These are phyloP conservation scores for Myotis myotis DNA, from an alignment of 2,797 vertebrate genomes.

Conservation along the genomic window DNA sequence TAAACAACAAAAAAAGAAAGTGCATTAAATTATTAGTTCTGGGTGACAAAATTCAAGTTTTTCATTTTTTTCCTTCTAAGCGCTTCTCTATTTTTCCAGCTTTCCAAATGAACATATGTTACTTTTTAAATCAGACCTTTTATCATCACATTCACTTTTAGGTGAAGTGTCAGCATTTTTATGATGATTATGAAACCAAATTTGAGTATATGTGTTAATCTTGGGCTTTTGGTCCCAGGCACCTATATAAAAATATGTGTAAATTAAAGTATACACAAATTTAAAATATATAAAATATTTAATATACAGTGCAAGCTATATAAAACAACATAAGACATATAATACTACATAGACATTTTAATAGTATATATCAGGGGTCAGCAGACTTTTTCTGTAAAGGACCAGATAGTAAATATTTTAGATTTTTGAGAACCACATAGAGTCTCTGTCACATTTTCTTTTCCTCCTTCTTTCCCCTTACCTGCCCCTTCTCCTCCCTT, in stretches of 20 bases:
- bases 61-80: not conserved
- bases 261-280: not conserved
- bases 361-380: not conserved
- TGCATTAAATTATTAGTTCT: not conserved
- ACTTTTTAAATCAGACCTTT: not conserved
- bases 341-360: not conserved
- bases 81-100: not conserved
- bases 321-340: not conserved
- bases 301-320: not conserved
- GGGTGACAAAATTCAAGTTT: not conserved
- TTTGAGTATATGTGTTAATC: not conserved
- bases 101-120: not conserved
- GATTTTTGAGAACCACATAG: not conserved
- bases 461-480: not conserved
- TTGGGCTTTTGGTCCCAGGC: not conserved
- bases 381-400: slow-evolving; percentile 8
- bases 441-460: not conserved
- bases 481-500: not conserved
- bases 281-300: not conserved
- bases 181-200: not conserved
- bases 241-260: not conserved
- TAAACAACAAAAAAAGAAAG: not conserved
- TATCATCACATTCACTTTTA: not conserved
- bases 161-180: not conserved
- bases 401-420: not conserved